Evolutionary conservation across 2,888 invertebrate species (phyloP).

Genomic region (Leptura quadrifasciata): DNA sequence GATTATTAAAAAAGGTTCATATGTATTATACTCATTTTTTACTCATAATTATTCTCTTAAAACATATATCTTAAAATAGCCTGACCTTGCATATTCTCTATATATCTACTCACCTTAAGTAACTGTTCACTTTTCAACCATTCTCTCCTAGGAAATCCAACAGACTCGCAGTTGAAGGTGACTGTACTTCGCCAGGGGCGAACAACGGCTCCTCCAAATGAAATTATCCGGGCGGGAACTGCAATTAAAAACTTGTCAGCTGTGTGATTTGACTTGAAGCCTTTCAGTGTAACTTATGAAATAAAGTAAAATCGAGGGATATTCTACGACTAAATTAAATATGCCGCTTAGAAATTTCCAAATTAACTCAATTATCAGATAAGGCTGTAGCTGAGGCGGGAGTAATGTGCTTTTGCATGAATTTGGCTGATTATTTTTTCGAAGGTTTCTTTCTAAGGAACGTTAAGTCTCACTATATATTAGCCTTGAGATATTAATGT

Average conservation of each 20-base stretch:
- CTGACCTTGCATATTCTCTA: no score
- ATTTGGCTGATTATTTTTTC: no score
- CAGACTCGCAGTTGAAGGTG: constrained; percentile 79
- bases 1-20: no score
- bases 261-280: background rate
- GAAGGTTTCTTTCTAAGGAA: no score
- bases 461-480: no score
- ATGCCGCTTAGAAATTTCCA: background rate
- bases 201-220: constrained; percentile 81
- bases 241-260: constrained; percentile 49
- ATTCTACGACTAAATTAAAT: background rate
- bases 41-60: no score
- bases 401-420: no score
- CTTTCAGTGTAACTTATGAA: constrained; percentile 11
- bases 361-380: background rate
- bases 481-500: no score
- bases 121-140: constrained; percentile 80
- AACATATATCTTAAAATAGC: no score
- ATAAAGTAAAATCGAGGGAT: background rate
- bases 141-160: constrained; percentile 80
- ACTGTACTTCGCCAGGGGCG: constrained; percentile 82
- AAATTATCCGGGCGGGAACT: constrained; percentile 82
- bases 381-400: no score
- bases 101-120: constrained; percentile 70
- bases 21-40: no score